Base-by-base conservation (phyloP, 1,140 invertebrate species). In the Polyergus mexicanus region DNA sequence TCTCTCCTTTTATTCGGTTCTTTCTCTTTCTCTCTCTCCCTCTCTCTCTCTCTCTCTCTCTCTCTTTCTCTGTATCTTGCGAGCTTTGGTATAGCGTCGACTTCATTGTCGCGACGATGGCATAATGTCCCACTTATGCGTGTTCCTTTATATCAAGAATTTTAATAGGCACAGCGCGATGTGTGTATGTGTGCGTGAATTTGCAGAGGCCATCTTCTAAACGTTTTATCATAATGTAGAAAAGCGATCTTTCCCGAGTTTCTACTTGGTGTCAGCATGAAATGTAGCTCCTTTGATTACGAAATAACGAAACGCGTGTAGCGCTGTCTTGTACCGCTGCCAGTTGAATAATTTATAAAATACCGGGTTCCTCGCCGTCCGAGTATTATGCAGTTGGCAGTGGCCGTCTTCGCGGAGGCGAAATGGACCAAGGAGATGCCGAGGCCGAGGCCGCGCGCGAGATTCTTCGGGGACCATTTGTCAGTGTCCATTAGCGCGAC, bases 401-500 rank as follows among this genome's bases (percentile, higher is more conserved):
- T 16, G 22, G 22, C 16, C 35, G 25, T 10, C 74, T 58, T 41
- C 35, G 68, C 78, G 51, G 22, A 72, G 13, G 25, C 28, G 19
- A 69, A 47, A 41, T 35, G 47, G 25, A 28, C 38, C 25, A 44
- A 28, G 35, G 32, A 7, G 56, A 41, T 3, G 41, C 22, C 2
- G 32, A 69, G 51, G 44, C 32, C 8, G 22, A 58, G 69, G 51
- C 51, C 51, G 19, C 32, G 11, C 63, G 77, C 44, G 56, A 69
- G 54, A 88, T 88, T 83, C 84, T 74, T 62, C 60, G 86, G 47
- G 56, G 58, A 65, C 87, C 68, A 88, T 91, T 91, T 91, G 90
- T 91, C 90, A 91, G 78, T 89, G 90, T 91, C 89, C 88, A 89
- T 91, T 91, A 91, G 83, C 58, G 60, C 68, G 63, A 74, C 71